These are phyloP conservation scores for Hippoglossus hippoglossus DNA, from an alignment of 2,797 vertebrate genomes.

Conservation along the genomic window DNA sequence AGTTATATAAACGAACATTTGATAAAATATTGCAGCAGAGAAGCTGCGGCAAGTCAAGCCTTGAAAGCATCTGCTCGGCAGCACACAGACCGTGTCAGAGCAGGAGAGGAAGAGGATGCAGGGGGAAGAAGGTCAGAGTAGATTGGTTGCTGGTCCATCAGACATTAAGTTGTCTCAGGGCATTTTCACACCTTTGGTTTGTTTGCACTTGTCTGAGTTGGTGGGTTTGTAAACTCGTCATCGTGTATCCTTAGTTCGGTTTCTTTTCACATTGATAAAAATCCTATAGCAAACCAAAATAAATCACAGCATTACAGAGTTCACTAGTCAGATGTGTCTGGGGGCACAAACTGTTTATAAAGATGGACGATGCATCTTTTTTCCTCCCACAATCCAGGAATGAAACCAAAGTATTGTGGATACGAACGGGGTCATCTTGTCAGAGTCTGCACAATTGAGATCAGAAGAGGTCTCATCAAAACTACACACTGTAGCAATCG, in stretches of 20 bases:
- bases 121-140: constrained; percentile 25
- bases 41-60: neutral
- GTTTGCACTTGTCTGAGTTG: neutral
- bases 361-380: too few relatives aligned
- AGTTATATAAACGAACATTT: neutral
- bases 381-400: too few relatives aligned
- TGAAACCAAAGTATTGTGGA: too few relatives aligned
- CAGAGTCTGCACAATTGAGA: too few relatives aligned
- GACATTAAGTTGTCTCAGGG: constrained; percentile 36
- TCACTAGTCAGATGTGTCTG: neutral
- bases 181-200: neutral
- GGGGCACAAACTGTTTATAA: neutral
- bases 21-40: neutral
- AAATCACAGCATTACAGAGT: neutral
- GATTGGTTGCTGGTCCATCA: constrained; percentile 25
- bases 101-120: neutral
- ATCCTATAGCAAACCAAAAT: neutral
- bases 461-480: too few relatives aligned
- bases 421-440: too few relatives aligned
- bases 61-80: constrained; percentile 24
- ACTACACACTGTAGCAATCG: too few relatives aligned
- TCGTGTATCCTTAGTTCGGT: neutral
- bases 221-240: neutral
- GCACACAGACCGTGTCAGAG: constrained; percentile 1
- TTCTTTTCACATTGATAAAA: neutral